Evolutionary conservation across 2,113 vertebrate species (phyloP).

Genomic region (Carettochelys insculpta): DNA sequence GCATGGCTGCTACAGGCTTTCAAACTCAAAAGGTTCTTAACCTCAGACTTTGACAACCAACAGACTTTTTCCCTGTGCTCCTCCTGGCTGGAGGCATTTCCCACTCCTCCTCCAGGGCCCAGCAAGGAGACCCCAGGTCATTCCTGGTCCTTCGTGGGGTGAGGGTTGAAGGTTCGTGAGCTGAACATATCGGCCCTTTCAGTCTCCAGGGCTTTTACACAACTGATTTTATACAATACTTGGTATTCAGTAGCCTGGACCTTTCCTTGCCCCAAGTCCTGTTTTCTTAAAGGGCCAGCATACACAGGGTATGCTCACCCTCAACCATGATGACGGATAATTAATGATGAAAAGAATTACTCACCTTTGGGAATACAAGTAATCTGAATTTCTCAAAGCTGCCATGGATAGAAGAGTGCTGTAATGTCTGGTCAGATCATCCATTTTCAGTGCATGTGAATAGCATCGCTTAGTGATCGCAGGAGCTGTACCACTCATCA

Average conservation of each 20-base stretch:
- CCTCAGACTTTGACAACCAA: background rate
- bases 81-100: background rate
- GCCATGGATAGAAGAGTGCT: background rate
- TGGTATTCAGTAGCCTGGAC: no score
- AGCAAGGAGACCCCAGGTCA: background rate
- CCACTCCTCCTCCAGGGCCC: background rate
- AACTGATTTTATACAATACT: no score
- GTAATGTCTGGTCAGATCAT: background rate
- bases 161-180: background rate
- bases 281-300: no score
- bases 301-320: no score
- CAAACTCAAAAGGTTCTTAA: background rate
- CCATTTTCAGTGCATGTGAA: background rate
- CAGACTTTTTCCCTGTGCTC: background rate
- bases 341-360: background rate
- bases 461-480: background rate
- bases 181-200: no score
- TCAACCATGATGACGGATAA: background rate
- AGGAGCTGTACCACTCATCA: background rate
- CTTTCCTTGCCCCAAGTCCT: no score
- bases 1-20: background rate
- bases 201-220: no score
- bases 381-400: background rate
- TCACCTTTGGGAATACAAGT: background rate
- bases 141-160: background rate